Conservation (phyloP, 1,140 invertebrate species). For the Drosophila suzukii region DNA sequence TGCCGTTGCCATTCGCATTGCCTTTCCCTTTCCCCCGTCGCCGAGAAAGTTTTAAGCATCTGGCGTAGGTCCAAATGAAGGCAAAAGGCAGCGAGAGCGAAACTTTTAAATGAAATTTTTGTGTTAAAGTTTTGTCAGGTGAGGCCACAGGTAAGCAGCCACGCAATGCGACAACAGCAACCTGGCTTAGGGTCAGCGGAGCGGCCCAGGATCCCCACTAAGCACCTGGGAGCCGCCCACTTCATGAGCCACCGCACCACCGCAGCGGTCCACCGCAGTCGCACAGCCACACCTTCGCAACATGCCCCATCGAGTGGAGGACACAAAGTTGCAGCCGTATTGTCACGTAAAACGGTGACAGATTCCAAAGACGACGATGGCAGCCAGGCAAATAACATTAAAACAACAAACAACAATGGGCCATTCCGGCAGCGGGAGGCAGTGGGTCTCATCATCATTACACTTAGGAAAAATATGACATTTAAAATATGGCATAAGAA, state of each 20-base stretch:
- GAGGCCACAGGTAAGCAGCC: constrained; percentile 35
- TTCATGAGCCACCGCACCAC: constrained; percentile 15
- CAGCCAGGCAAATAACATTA: constrained; percentile 75
- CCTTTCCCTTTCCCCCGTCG: not conserved
- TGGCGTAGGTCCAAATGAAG: constrained; percentile 57
- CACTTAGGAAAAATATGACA: constrained; percentile 1
- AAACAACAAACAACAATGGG: constrained; percentile 70
- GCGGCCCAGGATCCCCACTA: constrained; percentile 21
- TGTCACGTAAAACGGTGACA: constrained; percentile 81
- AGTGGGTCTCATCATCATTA: constrained; percentile 48
- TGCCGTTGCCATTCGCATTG: not conserved
- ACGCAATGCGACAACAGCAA: constrained; percentile 43
- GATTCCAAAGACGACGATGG: constrained; percentile 63
- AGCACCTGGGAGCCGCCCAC: constrained; percentile 21
- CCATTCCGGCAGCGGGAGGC: constrained; percentile 34
- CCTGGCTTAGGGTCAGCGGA: constrained; percentile 69
- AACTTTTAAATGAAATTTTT: constrained; percentile 83
- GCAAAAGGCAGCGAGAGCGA: constrained; percentile 52
- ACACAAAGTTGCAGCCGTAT: constrained; percentile 65
- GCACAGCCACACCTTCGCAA: constrained; percentile 15
- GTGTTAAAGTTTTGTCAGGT: constrained; percentile 80
- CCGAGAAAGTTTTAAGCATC: constrained; percentile 64
- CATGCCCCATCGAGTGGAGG: not conserved
- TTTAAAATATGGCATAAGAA: not conserved
- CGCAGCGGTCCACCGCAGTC: constrained; percentile 56